phyloP scores from a whole-genome alignment of 2,113 vertebrate genomes.

The Ciconia maguari region DNA sequence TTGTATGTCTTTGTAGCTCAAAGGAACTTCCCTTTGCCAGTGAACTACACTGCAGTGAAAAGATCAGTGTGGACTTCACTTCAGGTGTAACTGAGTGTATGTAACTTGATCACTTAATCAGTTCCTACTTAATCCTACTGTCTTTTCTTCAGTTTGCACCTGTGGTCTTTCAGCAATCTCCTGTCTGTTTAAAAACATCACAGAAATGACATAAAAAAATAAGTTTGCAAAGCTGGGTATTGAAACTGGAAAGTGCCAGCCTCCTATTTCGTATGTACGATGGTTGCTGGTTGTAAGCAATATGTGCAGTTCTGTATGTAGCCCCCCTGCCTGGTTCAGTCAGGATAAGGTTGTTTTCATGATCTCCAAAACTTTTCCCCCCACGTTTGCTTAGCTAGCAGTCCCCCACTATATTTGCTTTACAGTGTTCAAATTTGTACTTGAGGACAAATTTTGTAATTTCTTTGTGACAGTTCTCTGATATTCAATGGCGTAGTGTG shows the following conservation, averaged over 20 bases:
- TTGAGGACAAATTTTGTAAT: not conserved
- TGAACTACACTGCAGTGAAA: not conserved
- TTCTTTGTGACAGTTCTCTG: not conserved
- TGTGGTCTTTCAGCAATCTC: not conserved
- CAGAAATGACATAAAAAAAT: not conserved
- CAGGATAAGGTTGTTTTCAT: not conserved
- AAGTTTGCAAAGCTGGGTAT: not conserved
- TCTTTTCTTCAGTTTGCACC: not conserved
- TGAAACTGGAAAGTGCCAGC: not conserved
- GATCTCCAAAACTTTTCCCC: not conserved
- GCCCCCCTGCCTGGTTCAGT: not conserved
- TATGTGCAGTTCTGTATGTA: not conserved
- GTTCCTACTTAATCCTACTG: not conserved
- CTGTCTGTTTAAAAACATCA: not conserved
- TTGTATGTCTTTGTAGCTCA: not conserved
- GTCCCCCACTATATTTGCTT: not conserved
- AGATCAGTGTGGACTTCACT: not conserved
- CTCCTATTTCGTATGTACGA: accelerated
- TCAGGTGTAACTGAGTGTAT: not conserved
- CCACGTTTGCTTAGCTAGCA: not conserved
- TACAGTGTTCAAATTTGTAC: not conserved
- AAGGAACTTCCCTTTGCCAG: not conserved
- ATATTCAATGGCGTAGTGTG: not conserved
- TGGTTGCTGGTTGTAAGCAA: not conserved
- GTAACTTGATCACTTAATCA: not conserved